Percentiles rank a stretch among this genome's conserved stretches.
These are phyloP conservation scores for Anthoscopus minutus DNA, from an alignment of 2,113 vertebrate genomes.

Conservation along the genomic window DNA sequence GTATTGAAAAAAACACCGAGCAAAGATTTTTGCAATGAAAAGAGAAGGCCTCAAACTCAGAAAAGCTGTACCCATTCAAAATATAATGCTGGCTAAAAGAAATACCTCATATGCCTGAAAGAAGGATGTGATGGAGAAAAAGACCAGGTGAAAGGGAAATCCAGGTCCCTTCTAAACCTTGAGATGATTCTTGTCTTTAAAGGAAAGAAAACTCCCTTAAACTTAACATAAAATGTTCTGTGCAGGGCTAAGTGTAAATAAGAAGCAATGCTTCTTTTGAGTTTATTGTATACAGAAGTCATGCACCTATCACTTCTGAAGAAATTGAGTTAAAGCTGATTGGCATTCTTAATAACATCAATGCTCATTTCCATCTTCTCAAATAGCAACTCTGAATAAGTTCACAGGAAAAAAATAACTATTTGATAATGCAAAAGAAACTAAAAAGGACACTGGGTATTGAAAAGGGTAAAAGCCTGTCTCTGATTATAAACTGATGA, in stretches of 20 bases:
- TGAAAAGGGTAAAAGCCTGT: not conserved
- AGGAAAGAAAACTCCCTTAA: not conserved
- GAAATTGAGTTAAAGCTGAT: not conserved
- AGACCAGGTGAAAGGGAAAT: not conserved
- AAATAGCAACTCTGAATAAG: not conserved
- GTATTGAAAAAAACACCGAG: not conserved
- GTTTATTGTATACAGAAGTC: not conserved
- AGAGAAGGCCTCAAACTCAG: not conserved
- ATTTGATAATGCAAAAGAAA: not conserved
- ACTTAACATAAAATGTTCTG: not conserved
- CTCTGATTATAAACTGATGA: not conserved
- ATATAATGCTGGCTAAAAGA: not conserved
- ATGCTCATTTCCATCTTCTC: not conserved
- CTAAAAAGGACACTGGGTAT: not conserved
- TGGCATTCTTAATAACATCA: not conserved
- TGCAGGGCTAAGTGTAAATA: not conserved
- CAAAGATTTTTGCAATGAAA: not conserved
- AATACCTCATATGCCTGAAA: not conserved
- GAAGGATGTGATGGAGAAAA: not conserved
- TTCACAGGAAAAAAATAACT: not conserved
- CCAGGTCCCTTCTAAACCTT: not conserved
- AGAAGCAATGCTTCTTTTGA: not conserved
- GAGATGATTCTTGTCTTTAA: not conserved
- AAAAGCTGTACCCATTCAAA: not conserved
- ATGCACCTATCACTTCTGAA: not conserved